Evolutionary conservation across 2,888 invertebrate species (phyloP).

Genomic region (Polymixis lichenea): DNA sequence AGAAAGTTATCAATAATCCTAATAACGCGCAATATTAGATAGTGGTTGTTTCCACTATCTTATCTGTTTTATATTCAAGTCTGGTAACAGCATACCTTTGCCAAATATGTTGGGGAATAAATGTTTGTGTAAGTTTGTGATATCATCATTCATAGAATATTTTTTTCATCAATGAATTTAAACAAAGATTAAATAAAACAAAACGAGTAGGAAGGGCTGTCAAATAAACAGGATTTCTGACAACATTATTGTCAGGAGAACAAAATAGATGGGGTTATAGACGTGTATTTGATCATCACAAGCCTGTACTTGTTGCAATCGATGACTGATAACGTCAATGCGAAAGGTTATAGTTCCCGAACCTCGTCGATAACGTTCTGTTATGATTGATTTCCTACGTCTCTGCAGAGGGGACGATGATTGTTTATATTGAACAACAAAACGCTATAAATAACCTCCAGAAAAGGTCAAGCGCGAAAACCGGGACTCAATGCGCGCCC

Average conservation of each 20-base stretch:
- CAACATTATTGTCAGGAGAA: neutral
- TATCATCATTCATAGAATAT: neutral
- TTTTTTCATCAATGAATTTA: neutral
- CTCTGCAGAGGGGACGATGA: constrained; percentile 74
- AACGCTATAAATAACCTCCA: constrained; percentile 83
- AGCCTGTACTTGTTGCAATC: constrained; percentile 55
- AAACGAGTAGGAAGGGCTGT: constrained; percentile 21
- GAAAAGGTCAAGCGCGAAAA: constrained; percentile 87
- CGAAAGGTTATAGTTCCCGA: constrained; percentile 66
- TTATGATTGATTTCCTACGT: constrained; percentile 49
- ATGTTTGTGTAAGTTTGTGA: neutral
- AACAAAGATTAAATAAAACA: constrained; percentile 22
- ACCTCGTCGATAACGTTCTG: constrained; percentile 54
- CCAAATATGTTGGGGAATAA: neutral
- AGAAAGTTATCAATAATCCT: constrained; percentile 7
- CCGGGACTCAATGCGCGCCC: constrained; percentile 79
- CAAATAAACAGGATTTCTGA: constrained; percentile 34
- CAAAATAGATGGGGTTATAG: neutral
- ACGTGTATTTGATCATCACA: constrained; percentile 40
- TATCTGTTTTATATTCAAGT: constrained; percentile 16
- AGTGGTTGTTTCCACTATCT: constrained; percentile 34
- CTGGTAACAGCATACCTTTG: constrained; percentile 1
- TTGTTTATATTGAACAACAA: constrained; percentile 82
- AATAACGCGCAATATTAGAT: constrained; percentile 14
- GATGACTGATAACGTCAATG: constrained; percentile 59